These are phyloP conservation scores for Petrophora chlorosata DNA, from an alignment of 2,888 invertebrate species.

Conservation along the genomic window DNA sequence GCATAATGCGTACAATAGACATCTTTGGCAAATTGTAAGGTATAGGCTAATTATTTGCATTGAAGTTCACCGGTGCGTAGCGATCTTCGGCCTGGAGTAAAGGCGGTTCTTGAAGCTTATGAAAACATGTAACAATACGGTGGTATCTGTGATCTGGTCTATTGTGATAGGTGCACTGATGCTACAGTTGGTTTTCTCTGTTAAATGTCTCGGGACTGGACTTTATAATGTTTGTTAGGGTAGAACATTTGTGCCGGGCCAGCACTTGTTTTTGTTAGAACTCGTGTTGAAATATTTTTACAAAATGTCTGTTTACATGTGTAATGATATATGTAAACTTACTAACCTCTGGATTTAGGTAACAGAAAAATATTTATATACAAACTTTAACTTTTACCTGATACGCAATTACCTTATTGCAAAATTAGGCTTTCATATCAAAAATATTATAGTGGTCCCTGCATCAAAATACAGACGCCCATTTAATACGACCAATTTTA, in stretches of 20 bases:
- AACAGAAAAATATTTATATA: no score
- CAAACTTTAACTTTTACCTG: no score
- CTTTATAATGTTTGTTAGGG: background rate
- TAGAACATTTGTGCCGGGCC: no score
- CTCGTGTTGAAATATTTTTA: no score
- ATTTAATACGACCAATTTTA: conserved; percentile 68
- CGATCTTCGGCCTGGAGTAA: conserved; percentile 59
- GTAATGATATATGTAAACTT: no score
- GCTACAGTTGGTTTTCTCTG: conserved; percentile 39
- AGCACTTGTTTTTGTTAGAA: no score
- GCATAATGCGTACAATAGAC: conserved; percentile 71
- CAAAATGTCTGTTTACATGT: no score
- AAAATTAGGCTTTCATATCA: no score
- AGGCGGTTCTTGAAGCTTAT: conserved; percentile 76
- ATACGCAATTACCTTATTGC: no score
- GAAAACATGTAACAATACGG: conserved; percentile 74
- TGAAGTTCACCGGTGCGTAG: conserved; percentile 69
- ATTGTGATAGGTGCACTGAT: conserved; percentile 62
- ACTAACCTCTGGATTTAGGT: no score
- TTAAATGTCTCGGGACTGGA: conserved; percentile 20
- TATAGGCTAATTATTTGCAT: conserved; percentile 82
- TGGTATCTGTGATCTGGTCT: conserved; percentile 46
- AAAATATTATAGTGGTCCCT: conserved; percentile 39
- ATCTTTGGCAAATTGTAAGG: conserved; percentile 82
- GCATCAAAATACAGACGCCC: conserved; percentile 44